These are phyloP conservation scores for Burhinus bistriatus DNA, from an alignment of 2,113 vertebrate species.

Conservation along the genomic window DNA sequence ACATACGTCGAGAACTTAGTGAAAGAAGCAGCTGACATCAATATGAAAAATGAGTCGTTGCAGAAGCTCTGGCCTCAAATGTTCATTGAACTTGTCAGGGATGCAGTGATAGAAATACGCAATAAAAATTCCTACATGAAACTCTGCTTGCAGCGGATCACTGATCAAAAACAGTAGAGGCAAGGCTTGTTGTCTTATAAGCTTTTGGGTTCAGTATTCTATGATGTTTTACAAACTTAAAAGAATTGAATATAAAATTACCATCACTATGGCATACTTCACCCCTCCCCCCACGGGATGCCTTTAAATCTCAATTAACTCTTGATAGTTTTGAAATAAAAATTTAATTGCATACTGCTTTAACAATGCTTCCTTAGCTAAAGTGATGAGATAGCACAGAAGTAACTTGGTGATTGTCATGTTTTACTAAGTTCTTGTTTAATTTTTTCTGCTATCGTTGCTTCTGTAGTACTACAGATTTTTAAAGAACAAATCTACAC, in stretches of 20 bases:
- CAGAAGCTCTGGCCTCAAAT: constrained; percentile 96
- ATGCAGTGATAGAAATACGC: constrained; percentile 89
- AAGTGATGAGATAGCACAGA: not conserved
- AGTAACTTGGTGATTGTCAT: not conserved
- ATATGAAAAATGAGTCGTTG: constrained; percentile 86
- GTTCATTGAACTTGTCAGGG: constrained; percentile 93
- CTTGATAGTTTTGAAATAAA: not conserved
- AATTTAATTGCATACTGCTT: not conserved
- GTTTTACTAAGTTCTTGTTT: not conserved
- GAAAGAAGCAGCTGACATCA: constrained; percentile 86
- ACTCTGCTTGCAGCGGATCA: constrained; percentile 83
- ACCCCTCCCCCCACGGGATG: not conserved
- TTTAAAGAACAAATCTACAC: not conserved
- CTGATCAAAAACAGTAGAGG: constrained; percentile 70
- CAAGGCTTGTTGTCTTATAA: not conserved
- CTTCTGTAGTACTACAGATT: not conserved
- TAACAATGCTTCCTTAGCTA: not conserved
- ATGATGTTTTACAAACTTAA: not conserved
- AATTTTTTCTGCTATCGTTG: not conserved
- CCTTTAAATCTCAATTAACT: not conserved
- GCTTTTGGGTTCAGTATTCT: not conserved
- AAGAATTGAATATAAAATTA: not conserved
- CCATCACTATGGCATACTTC: not conserved
- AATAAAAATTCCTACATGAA: constrained; percentile 84
- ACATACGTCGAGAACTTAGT: constrained; percentile 84